Evolutionary conservation across 92 coral and sea anemone genomes (phyloP).

Genomic region (Actinostola sp.): DNA sequence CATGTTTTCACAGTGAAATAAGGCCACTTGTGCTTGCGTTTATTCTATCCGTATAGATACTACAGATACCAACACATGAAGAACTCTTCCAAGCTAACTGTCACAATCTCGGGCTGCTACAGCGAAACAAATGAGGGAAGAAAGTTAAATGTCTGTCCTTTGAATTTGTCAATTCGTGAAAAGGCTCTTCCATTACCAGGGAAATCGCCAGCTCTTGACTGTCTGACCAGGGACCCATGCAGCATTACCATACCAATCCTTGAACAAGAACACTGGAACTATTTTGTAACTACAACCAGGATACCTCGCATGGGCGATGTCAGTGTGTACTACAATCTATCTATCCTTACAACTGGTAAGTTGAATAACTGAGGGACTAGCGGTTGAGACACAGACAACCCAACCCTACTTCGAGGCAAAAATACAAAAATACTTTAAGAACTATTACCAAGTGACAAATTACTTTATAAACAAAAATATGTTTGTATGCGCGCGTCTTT

Average conservation of each 20-base stretch:
- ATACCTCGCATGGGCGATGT: background rate
- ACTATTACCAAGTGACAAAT: too few relatives aligned
- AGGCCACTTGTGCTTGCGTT: too few relatives aligned
- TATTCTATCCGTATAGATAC: background rate
- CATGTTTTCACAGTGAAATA: too few relatives aligned
- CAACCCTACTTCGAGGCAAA: too few relatives aligned
- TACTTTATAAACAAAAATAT: too few relatives aligned
- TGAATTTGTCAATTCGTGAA: slow-evolving; percentile 10
- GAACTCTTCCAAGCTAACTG: background rate
- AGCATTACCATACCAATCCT: background rate
- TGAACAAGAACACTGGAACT: background rate
- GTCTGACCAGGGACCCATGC: background rate
- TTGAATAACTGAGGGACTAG: background rate
- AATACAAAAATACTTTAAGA: too few relatives aligned
- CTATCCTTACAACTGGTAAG: slow-evolving; percentile 4
- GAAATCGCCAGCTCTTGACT: background rate
- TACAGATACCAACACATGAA: slow-evolving; percentile 19
- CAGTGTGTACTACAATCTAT: background rate
- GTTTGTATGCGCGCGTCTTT: too few relatives aligned
- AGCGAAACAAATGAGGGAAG: background rate
- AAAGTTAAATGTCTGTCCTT: slow-evolving; percentile 5
- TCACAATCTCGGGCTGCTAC: slow-evolving; percentile 23
- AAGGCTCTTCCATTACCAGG: slow-evolving; percentile 7
- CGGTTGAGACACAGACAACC: too few relatives aligned
- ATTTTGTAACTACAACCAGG: slow-evolving; percentile 2